Conservation (phyloP, 2,888 invertebrate genomes). For the Drosophila longiperda region DNA sequence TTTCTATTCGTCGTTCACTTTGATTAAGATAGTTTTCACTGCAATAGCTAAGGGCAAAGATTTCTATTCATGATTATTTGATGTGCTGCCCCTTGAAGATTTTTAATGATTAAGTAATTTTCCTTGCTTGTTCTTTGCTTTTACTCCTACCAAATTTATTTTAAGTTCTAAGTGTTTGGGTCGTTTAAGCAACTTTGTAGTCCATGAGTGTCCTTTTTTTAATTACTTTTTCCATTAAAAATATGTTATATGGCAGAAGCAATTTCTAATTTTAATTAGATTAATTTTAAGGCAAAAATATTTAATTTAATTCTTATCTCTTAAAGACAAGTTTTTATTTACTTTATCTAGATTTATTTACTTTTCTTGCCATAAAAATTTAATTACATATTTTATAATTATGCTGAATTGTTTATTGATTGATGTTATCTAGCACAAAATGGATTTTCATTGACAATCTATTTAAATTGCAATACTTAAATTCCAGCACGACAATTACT, state of each 20-base stretch:
- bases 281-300: background rate
- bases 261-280: background rate
- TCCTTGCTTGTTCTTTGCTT: background rate
- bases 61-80: conserved; percentile 7
- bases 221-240: background rate
- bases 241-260: background rate
- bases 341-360: background rate
- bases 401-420: background rate
- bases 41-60: background rate
- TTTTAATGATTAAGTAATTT: background rate
- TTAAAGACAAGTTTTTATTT: background rate
- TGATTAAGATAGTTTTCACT: conserved; percentile 26
- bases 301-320: background rate
- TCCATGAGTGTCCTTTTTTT: background rate
- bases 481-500: conserved; percentile 13
- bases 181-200: background rate
- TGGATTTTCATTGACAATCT: background rate
- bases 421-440: background rate
- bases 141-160: background rate
- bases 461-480: background rate
- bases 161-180: background rate
- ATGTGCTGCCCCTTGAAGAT: background rate
- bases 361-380: background rate
- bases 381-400: background rate
- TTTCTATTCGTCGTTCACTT: background rate